Percentiles rank a stretch among this genome's conserved stretches.
Evolutionary conservation across 2,797 vertebrate genomes (phyloP).

Genomic region (Micropoecilia bifurca): DNA sequence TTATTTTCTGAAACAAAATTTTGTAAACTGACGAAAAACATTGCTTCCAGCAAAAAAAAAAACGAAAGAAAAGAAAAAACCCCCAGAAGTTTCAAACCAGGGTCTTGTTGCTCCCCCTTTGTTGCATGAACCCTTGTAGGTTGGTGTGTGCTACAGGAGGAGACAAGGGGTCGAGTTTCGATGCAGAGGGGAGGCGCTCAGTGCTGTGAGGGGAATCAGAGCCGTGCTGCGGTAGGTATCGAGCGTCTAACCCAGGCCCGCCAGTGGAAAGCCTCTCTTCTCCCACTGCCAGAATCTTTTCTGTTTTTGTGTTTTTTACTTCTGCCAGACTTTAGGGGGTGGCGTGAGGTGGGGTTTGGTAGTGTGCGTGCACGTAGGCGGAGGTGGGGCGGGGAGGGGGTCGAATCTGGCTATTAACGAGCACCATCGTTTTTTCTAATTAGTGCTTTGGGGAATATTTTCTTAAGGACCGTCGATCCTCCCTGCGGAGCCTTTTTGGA

Average conservation of each 20-base stretch:
- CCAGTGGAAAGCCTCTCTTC: constrained; percentile 76
- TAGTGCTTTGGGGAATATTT: constrained; percentile 86
- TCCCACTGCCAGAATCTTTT: constrained; percentile 76
- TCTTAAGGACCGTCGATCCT: constrained; percentile 80
- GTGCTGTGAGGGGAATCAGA: constrained; percentile 62
- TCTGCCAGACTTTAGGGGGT: constrained; percentile 44
- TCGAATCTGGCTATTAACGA: constrained; percentile 72
- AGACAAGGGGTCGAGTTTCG: constrained; percentile 61
- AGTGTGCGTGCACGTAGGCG: constrained; percentile 39
- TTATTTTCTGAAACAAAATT: constrained; percentile 50
- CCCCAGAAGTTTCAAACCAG: constrained; percentile 75
- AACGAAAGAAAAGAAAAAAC: constrained; percentile 32
- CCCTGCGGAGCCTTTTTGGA: constrained; percentile 72
- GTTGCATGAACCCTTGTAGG: constrained; percentile 31
- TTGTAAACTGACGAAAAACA: constrained; percentile 63
- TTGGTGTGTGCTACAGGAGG: constrained; percentile 38
- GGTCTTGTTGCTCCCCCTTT: constrained; percentile 78
- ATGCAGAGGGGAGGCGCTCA: constrained; percentile 62
- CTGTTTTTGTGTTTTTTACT: constrained; percentile 63
- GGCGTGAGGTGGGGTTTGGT: constrained; percentile 38
- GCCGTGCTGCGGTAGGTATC: constrained; percentile 87
- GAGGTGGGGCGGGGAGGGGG: constrained; percentile 9
- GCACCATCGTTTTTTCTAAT: constrained; percentile 85
- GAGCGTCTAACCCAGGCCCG: constrained; percentile 79
- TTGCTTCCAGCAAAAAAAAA: constrained; percentile 47